Conservation (phyloP, 2,113 vertebrate genomes). For the Sprattus sprattus region DNA sequence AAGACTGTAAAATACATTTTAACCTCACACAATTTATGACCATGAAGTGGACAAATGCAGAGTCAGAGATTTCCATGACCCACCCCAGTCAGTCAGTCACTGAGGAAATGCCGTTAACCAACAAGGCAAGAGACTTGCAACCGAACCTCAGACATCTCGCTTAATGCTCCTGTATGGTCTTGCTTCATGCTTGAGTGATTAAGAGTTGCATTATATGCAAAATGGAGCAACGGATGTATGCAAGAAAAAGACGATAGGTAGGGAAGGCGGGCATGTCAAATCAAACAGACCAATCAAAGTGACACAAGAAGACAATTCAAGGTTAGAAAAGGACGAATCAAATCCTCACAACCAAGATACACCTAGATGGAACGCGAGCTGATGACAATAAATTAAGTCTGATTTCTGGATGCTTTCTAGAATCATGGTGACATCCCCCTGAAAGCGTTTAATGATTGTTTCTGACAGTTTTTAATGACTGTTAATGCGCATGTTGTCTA, state of each 20-base stretch:
- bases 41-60: not conserved
- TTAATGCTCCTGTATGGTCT: not conserved
- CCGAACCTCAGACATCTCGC: not conserved
- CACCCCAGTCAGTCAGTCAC: not conserved
- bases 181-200: not conserved
- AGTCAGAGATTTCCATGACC: not conserved
- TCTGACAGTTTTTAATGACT: not conserved
- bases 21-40: not conserved
- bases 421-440: not conserved
- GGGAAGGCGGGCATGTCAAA: not conserved
- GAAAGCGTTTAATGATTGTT: not conserved
- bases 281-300: not conserved
- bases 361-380: not conserved
- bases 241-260: not conserved
- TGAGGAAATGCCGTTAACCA: not conserved
- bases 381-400: not conserved
- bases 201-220: not conserved
- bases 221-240: not conserved
- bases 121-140: not conserved
- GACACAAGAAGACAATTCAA: not conserved
- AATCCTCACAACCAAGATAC: not conserved
- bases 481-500: not conserved
- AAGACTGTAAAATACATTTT: not conserved
- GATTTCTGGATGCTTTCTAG: not conserved
- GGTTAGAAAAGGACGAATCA: not conserved